These are phyloP conservation scores for Phrynocephalus forsythii DNA, from an alignment of 2,797 vertebrate species.

Conservation along the genomic window DNA sequence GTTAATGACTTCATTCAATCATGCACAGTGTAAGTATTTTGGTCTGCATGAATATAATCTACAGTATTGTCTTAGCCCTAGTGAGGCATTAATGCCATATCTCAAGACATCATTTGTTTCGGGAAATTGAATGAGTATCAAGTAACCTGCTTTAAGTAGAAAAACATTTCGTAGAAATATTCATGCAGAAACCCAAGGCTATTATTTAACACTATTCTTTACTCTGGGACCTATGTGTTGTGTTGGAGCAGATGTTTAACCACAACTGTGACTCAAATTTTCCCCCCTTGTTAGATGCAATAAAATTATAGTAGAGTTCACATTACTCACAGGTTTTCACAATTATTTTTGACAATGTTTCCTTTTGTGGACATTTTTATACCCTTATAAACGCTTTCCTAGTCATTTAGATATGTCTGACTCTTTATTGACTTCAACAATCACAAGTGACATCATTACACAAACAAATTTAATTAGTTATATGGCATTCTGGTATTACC, in stretches of 20 bases:
- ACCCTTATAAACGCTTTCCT: conserved; percentile 3
- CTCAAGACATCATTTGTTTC: conserved; percentile 35
- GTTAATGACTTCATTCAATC: background rate
- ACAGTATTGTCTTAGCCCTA: conserved; percentile 21
- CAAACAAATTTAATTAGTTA: background rate
- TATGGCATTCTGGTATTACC: background rate
- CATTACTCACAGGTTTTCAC: conserved; percentile 27
- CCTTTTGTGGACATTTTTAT: background rate
- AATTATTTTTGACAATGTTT: background rate
- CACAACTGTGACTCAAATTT: background rate
- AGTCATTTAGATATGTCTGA: background rate
- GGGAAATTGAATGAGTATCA: conserved; percentile 48
- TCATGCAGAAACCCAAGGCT: conserved; percentile 28
- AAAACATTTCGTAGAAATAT: conserved; percentile 45
- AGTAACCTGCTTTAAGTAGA: conserved; percentile 39
- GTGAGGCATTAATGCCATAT: conserved; percentile 25
- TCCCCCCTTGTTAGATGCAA: conserved; percentile 5
- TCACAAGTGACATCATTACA: background rate
- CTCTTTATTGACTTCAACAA: background rate
- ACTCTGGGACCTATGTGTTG: conserved; percentile 29
- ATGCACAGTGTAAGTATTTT: background rate
- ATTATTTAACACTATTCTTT: conserved; percentile 34
- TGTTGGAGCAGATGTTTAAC: conserved; percentile 34
- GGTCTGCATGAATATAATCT: conserved; percentile 16
- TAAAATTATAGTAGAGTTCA: conserved; percentile 32